A percentile compares a stretch with the other conserved stretches of the same genome.
Conservation (phyloP, 2,888 invertebrate genomes). For the Mythimna albipuncta region DNA sequence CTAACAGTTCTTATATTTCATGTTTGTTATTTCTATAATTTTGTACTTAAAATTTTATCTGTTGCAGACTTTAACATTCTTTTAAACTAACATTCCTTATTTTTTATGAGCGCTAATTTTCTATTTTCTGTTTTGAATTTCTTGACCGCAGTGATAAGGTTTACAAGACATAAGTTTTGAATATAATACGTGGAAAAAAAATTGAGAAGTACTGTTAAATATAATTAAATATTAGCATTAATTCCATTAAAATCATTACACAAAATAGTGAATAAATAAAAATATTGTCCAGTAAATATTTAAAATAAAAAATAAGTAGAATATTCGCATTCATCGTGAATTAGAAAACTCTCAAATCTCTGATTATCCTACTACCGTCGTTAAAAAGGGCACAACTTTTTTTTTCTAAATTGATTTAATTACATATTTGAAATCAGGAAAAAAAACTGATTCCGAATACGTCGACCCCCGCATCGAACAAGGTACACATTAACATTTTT, state of each 20-base stretch:
- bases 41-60: constrained; percentile 58
- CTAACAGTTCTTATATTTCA: constrained; percentile 3
- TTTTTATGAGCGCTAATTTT: constrained; percentile 33
- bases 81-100: constrained; percentile 62
- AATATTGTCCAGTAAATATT: constrained; percentile 47
- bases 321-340: constrained; percentile 28
- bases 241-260: constrained; percentile 14
- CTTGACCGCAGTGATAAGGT: constrained; percentile 22
- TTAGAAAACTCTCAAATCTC: constrained; percentile 36
- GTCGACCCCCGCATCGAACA: no score
- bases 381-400: no score
- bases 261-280: constrained; percentile 18
- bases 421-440: no score
- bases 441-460: no score
- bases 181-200: constrained; percentile 9
- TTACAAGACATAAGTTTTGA: constrained; percentile 1
- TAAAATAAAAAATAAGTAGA: constrained; percentile 36
- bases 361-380: constrained; percentile 5
- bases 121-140: not conserved
- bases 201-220: constrained; percentile 13
- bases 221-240: constrained; percentile 15
- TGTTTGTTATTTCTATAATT: constrained; percentile 33
- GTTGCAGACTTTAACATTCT: constrained; percentile 27
- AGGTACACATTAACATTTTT: no score
- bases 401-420: no score